Conservation (phyloP, 2,797 vertebrate species). For the Trachops cirrhosus region DNA sequence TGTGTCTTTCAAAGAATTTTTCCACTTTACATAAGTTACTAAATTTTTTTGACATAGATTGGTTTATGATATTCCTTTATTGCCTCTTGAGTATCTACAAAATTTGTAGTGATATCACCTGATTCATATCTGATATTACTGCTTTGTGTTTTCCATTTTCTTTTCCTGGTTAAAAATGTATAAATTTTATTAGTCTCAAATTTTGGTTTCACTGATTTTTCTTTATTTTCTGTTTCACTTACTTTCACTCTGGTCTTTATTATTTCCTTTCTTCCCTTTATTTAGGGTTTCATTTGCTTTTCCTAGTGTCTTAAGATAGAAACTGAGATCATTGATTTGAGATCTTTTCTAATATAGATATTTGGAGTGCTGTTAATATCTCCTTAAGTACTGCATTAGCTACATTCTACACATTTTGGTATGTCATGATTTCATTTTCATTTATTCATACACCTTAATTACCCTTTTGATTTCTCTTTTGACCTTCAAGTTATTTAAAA, state of each 20-base stretch:
- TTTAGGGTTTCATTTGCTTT: background rate
- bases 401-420: background rate
- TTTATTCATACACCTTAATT: background rate
- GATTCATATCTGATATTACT: background rate
- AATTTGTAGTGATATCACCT: background rate
- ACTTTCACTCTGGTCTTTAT: background rate
- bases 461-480: background rate
- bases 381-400: background rate
- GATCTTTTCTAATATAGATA: background rate
- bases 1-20: background rate
- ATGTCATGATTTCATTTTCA: background rate
- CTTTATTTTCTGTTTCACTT: background rate
- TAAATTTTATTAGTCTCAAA: background rate
- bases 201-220: background rate
- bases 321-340: background rate
- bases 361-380: background rate
- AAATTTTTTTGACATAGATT: background rate
- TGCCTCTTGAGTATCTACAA: background rate
- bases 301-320: background rate
- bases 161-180: background rate
- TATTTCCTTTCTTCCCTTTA: background rate
- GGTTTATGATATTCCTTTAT: background rate
- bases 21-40: background rate
- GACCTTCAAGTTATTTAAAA: background rate
- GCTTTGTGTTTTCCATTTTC: background rate